phyloP scores from a whole-genome alignment of 2,113 vertebrate genomes.

The Cariama cristata region DNA sequence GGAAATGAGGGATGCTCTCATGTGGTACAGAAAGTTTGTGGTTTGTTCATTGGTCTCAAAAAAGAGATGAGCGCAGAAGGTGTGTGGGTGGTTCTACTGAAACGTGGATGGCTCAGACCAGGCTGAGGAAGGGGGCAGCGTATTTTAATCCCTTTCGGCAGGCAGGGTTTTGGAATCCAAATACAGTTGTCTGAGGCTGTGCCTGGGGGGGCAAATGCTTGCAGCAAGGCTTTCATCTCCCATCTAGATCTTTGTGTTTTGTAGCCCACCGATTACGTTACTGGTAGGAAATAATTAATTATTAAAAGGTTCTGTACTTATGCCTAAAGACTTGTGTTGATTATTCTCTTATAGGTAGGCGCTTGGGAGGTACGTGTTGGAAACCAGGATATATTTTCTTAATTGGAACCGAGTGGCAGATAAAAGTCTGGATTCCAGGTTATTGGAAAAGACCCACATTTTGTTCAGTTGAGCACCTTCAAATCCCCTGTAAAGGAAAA shows the following conservation, averaged over 20 bases:
- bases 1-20: neutral
- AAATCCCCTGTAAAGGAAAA: neutral
- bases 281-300: neutral
- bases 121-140: neutral
- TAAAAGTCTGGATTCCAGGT: neutral
- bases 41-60: neutral
- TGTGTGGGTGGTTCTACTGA: constrained; percentile 18
- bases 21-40: neutral
- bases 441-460: neutral
- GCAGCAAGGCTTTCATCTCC: neutral
- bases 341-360: neutral
- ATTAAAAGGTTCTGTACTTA: neutral
- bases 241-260: neutral
- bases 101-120: constrained; percentile 26
- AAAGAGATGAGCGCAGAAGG: neutral
- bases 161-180: neutral
- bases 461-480: neutral
- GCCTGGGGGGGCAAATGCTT: neutral
- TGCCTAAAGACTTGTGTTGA: neutral
- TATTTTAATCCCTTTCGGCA: constrained; percentile 6
- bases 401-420: neutral
- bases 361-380: accelerated
- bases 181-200: neutral
- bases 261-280: neutral
- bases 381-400: neutral